These are phyloP conservation scores for Danionella cerebrum DNA, from an alignment of 2,113 vertebrate genomes.

Conservation along the genomic window DNA sequence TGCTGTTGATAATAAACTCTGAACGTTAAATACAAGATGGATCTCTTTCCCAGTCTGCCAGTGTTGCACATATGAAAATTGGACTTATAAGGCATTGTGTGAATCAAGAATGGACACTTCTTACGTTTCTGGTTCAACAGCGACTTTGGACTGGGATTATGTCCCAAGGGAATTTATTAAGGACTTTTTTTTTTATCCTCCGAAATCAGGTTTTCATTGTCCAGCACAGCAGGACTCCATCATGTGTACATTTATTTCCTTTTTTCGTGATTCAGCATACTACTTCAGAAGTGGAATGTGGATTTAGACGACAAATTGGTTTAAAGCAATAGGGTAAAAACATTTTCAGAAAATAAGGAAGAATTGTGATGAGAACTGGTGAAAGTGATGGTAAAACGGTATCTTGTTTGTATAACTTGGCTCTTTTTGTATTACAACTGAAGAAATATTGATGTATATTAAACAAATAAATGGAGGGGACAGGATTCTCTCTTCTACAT, in stretches of 20 bases:
- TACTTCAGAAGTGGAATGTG: conserved; percentile 6
- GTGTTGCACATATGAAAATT: conserved; percentile 26
- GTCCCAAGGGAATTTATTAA: background rate
- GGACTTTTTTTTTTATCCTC: conserved; percentile 7
- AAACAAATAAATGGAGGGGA: conserved; percentile 67
- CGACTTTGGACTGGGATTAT: conserved; percentile 31
- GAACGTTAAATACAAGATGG: conserved; percentile 55
- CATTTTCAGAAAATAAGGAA: background rate
- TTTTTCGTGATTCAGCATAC: background rate
- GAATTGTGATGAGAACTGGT: conserved; percentile 66
- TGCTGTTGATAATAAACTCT: conserved; percentile 63
- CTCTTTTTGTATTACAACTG: conserved; percentile 66
- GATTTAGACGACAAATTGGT: background rate
- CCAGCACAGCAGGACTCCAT: conserved; percentile 17
- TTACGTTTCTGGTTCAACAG: conserved; percentile 34
- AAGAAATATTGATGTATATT: conserved; percentile 76
- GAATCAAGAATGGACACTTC: conserved; percentile 16
- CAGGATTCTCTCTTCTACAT: conserved; percentile 35
- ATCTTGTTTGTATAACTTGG: conserved; percentile 92
- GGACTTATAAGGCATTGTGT: background rate
- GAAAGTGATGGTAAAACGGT: conserved; percentile 76
- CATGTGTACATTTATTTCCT: conserved; percentile 9
- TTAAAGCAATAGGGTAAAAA: conserved; percentile 3
- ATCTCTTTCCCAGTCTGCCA: conserved; percentile 39
- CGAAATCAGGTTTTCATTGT: conserved; percentile 31